These are phyloP conservation scores for Hedychridium roseum DNA, from an alignment of 2,888 invertebrate genomes.

Conservation along the genomic window DNA sequence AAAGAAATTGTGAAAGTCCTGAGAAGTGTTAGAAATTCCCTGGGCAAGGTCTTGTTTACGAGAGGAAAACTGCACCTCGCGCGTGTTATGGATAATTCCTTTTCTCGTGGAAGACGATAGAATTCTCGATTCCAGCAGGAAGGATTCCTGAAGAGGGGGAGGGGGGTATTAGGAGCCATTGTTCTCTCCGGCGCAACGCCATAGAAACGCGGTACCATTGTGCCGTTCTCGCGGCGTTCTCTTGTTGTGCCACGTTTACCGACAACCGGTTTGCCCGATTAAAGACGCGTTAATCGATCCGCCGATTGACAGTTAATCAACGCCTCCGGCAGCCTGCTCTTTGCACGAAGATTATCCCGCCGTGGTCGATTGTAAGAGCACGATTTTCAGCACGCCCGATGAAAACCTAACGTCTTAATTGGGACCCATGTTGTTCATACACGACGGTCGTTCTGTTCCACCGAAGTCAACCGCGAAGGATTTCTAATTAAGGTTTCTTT, in stretches of 20 bases:
- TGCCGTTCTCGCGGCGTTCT: constrained; percentile 23
- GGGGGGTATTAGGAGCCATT: constrained; percentile 46
- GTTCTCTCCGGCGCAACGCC: constrained; percentile 35
- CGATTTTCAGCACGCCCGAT: background rate
- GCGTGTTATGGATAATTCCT: too few relatives aligned
- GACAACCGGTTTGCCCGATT: constrained; percentile 37
- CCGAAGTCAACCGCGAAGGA: too few relatives aligned
- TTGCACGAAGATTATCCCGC: constrained; percentile 3
- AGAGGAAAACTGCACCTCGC: too few relatives aligned
- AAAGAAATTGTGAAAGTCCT: too few relatives aligned
- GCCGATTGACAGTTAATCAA: constrained; percentile 32
- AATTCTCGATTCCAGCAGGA: too few relatives aligned
- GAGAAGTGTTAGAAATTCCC: too few relatives aligned
- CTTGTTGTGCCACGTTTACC: constrained; percentile 28
- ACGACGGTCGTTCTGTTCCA: too few relatives aligned
- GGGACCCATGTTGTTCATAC: too few relatives aligned
- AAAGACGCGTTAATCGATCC: constrained; percentile 43
- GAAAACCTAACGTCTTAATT: too few relatives aligned
- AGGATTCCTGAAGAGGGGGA: background rate
- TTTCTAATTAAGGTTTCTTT: too few relatives aligned
- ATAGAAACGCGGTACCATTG: constrained; percentile 37
- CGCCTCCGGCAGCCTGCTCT: constrained; percentile 18
- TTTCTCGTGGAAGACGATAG: too few relatives aligned
- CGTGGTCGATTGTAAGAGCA: background rate
- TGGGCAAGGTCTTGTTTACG: too few relatives aligned